A percentile compares a stretch with the other conserved stretches of the same genome.
phyloP scores from a whole-genome alignment of 2,888 invertebrate species.

The Chironomus riparius region DNA sequence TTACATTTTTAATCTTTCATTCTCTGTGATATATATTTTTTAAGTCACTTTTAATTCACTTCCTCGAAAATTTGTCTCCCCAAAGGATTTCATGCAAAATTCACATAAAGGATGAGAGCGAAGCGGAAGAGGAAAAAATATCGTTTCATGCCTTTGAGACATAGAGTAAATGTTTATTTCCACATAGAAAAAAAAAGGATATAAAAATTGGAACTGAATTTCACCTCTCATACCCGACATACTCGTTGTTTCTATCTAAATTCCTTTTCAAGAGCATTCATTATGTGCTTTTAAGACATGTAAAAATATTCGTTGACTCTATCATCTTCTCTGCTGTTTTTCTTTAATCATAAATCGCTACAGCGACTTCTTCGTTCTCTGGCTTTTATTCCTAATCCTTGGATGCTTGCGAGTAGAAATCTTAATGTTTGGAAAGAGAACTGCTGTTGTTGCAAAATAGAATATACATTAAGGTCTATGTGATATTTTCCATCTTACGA shows the following conservation, averaged over 20 bases:
- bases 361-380: not conserved
- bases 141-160: slow-evolving; percentile 15
- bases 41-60: too few species aligned
- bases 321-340: not conserved
- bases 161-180: slow-evolving; percentile 6
- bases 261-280: not conserved
- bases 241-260: not conserved
- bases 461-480: too few species aligned
- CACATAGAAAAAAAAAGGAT: not conserved
- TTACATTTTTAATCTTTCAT: too few species aligned
- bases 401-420: too few species aligned
- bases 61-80: too few species aligned
- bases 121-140: not conserved
- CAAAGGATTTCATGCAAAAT: too few species aligned
- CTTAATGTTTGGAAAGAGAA: too few species aligned
- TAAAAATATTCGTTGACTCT: not conserved
- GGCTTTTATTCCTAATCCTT: not conserved
- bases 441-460: too few species aligned
- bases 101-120: not conserved
- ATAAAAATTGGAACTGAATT: not conserved
- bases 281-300: slow-evolving; percentile 9
- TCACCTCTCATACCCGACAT: not conserved
- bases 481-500: too few species aligned
- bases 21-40: too few species aligned
- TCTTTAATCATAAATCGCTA: slow-evolving; percentile 14